Evolutionary conservation across 2,113 vertebrate genomes (phyloP).

Genomic region (Parus major): DNA sequence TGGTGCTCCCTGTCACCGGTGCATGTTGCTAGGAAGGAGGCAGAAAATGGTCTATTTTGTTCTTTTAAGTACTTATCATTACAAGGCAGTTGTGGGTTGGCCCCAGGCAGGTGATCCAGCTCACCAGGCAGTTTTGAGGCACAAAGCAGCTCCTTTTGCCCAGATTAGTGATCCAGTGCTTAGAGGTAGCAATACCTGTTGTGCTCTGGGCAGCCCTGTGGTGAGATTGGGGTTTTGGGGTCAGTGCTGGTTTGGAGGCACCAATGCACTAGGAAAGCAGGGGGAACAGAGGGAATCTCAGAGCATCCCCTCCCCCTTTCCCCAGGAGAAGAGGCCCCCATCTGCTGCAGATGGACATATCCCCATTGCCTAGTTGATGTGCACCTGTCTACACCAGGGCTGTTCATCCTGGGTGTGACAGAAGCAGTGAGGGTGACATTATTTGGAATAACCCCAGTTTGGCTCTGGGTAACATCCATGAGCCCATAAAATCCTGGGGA

Average conservation of each 20-base stretch:
- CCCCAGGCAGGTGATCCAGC: background rate
- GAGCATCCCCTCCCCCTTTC: background rate
- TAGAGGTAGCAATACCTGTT: background rate
- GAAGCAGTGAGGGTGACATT: background rate
- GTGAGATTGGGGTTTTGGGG: background rate
- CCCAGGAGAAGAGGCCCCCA: background rate
- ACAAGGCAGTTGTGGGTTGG: background rate
- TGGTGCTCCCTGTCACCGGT: rapidly evolving
- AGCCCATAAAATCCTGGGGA: background rate
- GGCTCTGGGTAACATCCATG: background rate
- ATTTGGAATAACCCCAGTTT: background rate
- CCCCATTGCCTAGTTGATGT: background rate
- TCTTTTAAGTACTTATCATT: background rate
- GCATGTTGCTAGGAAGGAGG: background rate
- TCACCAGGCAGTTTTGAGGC: background rate
- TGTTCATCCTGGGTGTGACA: background rate
- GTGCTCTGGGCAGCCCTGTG: background rate
- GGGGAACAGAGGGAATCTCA: background rate
- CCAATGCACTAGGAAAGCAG: background rate
- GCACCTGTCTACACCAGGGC: background rate
- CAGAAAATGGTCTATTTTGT: background rate
- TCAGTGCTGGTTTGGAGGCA: background rate
- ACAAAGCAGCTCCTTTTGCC: background rate
- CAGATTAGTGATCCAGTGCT: background rate
- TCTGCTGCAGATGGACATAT: background rate